Evolutionary conservation across 1,140 invertebrate genomes (phyloP), one percentile per base, ranked within the genome.

Genomic region (Pemphigus obesinymphae): DNA sequence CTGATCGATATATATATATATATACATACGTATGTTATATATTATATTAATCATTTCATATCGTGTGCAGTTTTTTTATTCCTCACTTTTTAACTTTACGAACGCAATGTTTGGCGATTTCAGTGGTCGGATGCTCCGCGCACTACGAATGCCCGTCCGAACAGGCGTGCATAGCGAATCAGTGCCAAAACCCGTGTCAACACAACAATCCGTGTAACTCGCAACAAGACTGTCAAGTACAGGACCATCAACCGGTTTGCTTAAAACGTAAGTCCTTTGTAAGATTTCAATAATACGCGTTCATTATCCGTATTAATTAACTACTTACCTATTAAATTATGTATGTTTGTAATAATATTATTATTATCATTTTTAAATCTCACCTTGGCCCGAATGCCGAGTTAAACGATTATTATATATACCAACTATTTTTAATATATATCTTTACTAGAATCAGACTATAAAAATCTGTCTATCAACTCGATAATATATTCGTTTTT

Each of bases 161-260:
- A 84, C 89, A 93, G 87, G 92, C 93, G 55, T 97, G 95, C 85
- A 88, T 94, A 82, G 90, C 92, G 85, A 89, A 91, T 7, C 89
- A 92, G 82, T 96, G 95, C 85, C 88, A 91, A 50, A 94, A 94
- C 86, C 93, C 92, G 17, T 94, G 93, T 85, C 88, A 88, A 17
- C 87, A 89, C 80, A 88, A 89, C 23, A 93, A 92, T 85, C 92
- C 92, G 2, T 95, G 93, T 85, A 85, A 89, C 23, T 86, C 87
- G 50, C 85, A 89, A 37, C 89, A 94, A 82, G 91, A 93, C 63
- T 95, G 94, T 86, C 91, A 91, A 83, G 93, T 95, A 31, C 88
- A 93, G 83, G 88, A 93, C 85, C 94, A 95, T 87, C 91, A 92
- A 85, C 92, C 94, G 34, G 90, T 93, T 73, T 95, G 94, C 85